Evolutionary conservation across 2,113 vertebrate species (phyloP).

Genomic region (Willisornis vidua): DNA sequence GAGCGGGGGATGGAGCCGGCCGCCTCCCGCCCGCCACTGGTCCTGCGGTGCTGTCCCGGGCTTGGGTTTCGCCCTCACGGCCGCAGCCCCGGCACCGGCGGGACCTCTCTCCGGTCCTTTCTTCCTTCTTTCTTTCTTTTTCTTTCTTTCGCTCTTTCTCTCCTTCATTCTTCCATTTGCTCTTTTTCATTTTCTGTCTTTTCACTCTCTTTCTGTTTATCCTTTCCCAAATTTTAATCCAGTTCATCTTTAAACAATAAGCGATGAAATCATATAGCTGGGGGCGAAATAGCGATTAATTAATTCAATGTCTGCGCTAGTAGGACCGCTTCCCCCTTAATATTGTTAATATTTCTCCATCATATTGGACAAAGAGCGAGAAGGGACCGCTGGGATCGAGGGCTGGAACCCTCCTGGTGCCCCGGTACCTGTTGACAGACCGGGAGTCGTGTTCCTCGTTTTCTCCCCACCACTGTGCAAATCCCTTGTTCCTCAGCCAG

Average conservation of each 20-base stretch:
- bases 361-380: background rate
- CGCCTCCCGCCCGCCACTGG: background rate
- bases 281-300: background rate
- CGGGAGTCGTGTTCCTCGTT: background rate
- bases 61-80: rapidly evolving
- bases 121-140: background rate
- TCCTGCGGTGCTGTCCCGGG: background rate
- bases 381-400: no score
- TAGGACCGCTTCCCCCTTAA: background rate
- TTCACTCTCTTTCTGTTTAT: background rate
- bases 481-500: background rate
- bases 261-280: background rate
- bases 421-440: background rate
- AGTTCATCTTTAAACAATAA: background rate
- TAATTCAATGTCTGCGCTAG: background rate
- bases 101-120: no score
- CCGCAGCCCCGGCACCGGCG: background rate
- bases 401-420: background rate
- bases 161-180: rapidly evolving
- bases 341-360: background rate
- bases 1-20: background rate
- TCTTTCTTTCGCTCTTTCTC: no score
- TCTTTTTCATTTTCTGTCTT: background rate
- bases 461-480: background rate
- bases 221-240: background rate